Evolutionary conservation across 2,797 vertebrate species (phyloP).

Genomic region (Rousettus madagascariensis): DNA sequence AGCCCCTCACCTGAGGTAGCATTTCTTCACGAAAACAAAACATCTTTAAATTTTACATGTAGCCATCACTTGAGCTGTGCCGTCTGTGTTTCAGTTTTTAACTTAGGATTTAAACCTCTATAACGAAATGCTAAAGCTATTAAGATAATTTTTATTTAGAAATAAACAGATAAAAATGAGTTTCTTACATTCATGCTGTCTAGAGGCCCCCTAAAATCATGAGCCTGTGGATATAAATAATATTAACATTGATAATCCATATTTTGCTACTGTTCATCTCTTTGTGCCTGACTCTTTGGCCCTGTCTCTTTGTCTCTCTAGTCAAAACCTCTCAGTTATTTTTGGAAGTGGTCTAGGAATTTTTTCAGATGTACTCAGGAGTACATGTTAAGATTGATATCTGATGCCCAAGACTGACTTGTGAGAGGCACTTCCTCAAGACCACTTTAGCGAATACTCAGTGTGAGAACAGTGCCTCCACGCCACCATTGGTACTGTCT

Average conservation of each 20-base stretch:
- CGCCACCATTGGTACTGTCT: neutral
- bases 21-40: neutral
- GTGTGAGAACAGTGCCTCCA: neutral
- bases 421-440: neutral
- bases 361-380: neutral
- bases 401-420: neutral
- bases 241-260: neutral
- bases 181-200: neutral
- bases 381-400: neutral
- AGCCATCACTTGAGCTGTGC: neutral
- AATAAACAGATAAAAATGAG: neutral
- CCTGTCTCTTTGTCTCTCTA: neutral
- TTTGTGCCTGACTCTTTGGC: neutral
- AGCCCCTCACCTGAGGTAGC: neutral
- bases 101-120: neutral
- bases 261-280: neutral
- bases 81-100: neutral
- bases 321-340: neutral
- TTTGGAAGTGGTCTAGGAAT: neutral
- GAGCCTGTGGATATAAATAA: neutral
- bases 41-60: neutral
- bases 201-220: neutral
- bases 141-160: neutral
- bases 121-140: neutral
- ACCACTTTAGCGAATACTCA: neutral